Percentiles rank a stretch among this genome's conserved stretches.
Conservation (phyloP, 2,888 invertebrate species). For the Gandaritis pyraliata region DNA sequence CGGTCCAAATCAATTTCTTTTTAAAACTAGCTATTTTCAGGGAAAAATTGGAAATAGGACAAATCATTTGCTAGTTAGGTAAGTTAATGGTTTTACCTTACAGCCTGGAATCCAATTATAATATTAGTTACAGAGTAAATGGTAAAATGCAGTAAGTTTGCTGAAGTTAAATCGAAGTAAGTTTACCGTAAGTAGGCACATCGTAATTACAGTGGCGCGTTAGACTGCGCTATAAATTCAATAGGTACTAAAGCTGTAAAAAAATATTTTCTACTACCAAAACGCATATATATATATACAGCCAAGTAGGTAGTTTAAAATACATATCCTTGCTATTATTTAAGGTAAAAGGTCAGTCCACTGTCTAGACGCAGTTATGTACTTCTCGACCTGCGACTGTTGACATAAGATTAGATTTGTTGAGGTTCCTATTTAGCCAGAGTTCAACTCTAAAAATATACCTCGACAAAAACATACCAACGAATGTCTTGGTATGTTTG, state of each 20-base stretch:
- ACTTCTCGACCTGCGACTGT: constrained; percentile 5
- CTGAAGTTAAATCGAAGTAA: too few relatives aligned
- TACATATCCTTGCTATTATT: constrained; percentile 9
- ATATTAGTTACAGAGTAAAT: too few relatives aligned
- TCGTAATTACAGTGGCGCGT: too few relatives aligned
- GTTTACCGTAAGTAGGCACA: too few relatives aligned
- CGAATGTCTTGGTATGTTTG: too few relatives aligned
- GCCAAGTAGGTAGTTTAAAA: background rate
- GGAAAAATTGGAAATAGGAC: background rate
- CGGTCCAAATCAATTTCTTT: constrained; percentile 7
- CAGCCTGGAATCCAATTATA: too few relatives aligned
- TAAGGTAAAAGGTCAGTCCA: constrained; percentile 14
- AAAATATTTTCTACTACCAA: background rate
- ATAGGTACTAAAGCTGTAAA: too few relatives aligned
- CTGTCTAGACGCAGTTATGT: constrained; percentile 22
- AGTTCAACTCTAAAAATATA: too few relatives aligned
- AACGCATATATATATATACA: constrained; percentile 7
- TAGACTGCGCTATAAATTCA: too few relatives aligned
- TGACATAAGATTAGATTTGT: constrained; percentile 1
- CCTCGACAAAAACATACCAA: too few relatives aligned
- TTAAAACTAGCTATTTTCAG: background rate
- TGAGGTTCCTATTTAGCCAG: background rate
- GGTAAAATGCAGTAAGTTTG: too few relatives aligned
- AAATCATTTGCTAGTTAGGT: background rate
- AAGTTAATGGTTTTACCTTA: background rate